Conservation (phyloP, 1,140 invertebrate species). For the Panonychus citri region DNA sequence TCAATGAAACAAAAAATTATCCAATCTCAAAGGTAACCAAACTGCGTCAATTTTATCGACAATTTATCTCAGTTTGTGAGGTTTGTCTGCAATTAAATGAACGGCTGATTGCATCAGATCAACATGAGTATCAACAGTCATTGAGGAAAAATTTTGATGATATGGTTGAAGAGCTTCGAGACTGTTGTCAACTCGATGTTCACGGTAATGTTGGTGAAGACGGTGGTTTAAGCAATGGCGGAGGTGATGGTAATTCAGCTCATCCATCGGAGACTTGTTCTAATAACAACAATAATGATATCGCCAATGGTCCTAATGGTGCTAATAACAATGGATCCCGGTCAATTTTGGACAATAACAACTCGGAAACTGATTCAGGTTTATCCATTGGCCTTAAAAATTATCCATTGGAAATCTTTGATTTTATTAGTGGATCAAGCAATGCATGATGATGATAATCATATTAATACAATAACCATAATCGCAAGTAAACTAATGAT, state of each 20-base stretch:
- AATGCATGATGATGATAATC: background rate
- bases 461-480: too few species aligned
- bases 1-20: conserved; percentile 35
- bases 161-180: conserved; percentile 41
- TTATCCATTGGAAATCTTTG: background rate
- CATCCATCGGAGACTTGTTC: background rate
- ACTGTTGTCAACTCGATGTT: background rate
- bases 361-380: background rate
- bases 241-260: background rate
- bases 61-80: conserved; percentile 59
- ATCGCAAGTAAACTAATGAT: too few species aligned
- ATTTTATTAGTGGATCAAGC: conserved; percentile 5
- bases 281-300: background rate
- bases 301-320: background rate
- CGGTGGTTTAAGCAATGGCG: background rate
- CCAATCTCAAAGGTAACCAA: conserved; percentile 42
- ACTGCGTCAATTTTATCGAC: conserved; percentile 7
- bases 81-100: conserved; percentile 63
- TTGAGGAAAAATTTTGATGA: conserved; percentile 62
- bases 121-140: conserved; percentile 66
- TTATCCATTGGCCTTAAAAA: background rate
- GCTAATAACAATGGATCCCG: background rate
- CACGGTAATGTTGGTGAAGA: background rate
- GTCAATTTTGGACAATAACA: background rate
- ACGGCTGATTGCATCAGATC: conserved; percentile 55